These are phyloP conservation scores for Pteromalus puparum DNA, from an alignment of 1,140 invertebrate species.

Conservation along the genomic window DNA sequence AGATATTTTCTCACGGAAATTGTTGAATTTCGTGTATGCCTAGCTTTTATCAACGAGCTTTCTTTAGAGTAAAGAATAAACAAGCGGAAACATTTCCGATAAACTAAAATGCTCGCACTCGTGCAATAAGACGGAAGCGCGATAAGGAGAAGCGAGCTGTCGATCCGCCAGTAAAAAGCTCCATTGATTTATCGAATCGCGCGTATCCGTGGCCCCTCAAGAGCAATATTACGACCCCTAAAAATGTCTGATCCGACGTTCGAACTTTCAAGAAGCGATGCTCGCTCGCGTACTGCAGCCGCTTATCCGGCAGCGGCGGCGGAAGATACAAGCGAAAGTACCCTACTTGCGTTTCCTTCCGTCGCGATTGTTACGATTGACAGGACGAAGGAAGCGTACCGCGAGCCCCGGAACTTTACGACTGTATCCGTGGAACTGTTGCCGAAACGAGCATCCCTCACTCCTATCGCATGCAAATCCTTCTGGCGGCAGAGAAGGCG, in stretches of 20 bases:
- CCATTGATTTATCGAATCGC: slow-evolving; percentile 45
- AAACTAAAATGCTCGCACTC: neutral
- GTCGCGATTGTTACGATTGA: slow-evolving; percentile 42
- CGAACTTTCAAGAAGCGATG: slow-evolving; percentile 15
- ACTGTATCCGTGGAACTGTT: slow-evolving; percentile 31
- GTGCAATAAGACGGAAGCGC: neutral
- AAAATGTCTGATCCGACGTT: slow-evolving; percentile 39
- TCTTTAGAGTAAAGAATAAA: too few relatives aligned
- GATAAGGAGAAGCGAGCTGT: neutral
- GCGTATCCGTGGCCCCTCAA: slow-evolving; percentile 21
- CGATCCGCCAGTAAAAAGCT: slow-evolving; percentile 9
- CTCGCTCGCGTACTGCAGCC: slow-evolving; percentile 4
- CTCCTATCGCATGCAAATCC: slow-evolving; percentile 10
- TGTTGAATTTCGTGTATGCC: neutral
- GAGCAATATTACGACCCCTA: slow-evolving; percentile 47
- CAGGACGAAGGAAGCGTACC: neutral
- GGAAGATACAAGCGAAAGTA: slow-evolving; percentile 39
- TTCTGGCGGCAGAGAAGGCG: neutral
- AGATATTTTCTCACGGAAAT: neutral
- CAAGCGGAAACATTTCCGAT: too few relatives aligned
- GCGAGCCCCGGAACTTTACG: slow-evolving; percentile 18
- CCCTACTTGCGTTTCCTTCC: slow-evolving; percentile 20
- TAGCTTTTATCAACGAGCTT: too few relatives aligned
- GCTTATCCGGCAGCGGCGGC: slow-evolving; percentile 35
- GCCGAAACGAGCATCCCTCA: neutral